Base-by-base conservation (phyloP, 2,113 vertebrate genomes). In the Oxyruncus cristatus region DNA sequence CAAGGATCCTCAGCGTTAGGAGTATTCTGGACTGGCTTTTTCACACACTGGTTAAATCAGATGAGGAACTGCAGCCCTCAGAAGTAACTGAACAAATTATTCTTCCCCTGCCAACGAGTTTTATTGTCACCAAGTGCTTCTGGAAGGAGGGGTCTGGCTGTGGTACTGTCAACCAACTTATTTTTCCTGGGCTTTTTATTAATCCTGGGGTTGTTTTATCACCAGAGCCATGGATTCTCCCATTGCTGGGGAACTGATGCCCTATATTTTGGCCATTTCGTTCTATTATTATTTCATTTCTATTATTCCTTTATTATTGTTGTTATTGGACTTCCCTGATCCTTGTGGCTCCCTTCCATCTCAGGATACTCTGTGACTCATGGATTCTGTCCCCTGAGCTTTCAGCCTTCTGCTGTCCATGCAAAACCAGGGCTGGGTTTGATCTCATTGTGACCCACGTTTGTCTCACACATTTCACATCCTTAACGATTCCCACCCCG, bases 191-290 rank as follows among this genome's bases (percentile, higher is more conserved):
- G 62, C 1, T 52, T 91, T 91, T 52, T 9, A 5, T 52, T n/a
- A 52, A 9, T 42, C 66, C 70, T 32, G 44, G 1, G 63, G 35
- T 33, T 68, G 33, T n/a, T 78, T 42, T 21, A 22, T 19, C 44
- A 27, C 7, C 61, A 56, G 42, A 20, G 42, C n/a, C 58, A 8
- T 1, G 5, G 27, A 23, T 59, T 75, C 21, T 35, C 30, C n/a
- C 23, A 1, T 1, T 47, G 39, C 42, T 62, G 55, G 19, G 12
- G 62, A 63, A 12, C 8, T 28, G 26, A 19, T 1, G 2, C 6
- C 22, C 32, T 30, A 12, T 12, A 2, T 42, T 65, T 49, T 0
- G 8, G 20, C 3, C 3, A n/a, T 47, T 23, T 1, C 4, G 58
- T 18, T 24, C 35, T 30, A 6, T 2, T 11, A 12, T 26, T 41